A percentile compares a stretch with the other conserved stretches of the same genome.
Evolutionary conservation across 2,888 invertebrate genomes (phyloP).

Genomic region (Carabus problematicus): DNA sequence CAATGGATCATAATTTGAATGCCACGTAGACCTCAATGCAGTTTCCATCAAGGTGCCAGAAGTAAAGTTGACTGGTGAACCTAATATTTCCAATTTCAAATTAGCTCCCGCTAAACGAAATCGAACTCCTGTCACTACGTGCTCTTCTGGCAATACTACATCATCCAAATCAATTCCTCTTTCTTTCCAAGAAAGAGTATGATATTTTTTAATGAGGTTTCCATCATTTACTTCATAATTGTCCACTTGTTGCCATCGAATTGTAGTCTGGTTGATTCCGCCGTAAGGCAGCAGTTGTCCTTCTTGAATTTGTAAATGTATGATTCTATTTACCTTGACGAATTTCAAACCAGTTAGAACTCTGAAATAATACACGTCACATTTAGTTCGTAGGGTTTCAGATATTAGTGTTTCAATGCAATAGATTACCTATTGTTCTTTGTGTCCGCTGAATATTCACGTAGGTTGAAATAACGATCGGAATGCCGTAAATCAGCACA

Average conservation of each 20-base stretch:
- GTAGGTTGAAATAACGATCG: constrained; percentile 83
- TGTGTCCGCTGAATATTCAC: constrained; percentile 67
- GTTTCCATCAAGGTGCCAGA: constrained; percentile 72
- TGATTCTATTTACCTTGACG: constrained; percentile 75
- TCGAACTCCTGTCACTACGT: constrained; percentile 75
- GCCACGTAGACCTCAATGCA: constrained; percentile 58
- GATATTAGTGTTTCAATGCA: too few species aligned
- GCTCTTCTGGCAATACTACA: constrained; percentile 70
- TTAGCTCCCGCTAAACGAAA: constrained; percentile 82
- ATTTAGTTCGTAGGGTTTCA: too few species aligned
- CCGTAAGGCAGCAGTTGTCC: constrained; percentile 73
- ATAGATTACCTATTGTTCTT: constrained; percentile 72
- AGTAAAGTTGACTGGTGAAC: constrained; percentile 80
- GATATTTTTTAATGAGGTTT: constrained; percentile 74
- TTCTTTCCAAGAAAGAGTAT: constrained; percentile 77
- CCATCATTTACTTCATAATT: constrained; percentile 64
- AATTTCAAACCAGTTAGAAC: constrained; percentile 82
- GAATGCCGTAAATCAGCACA: constrained; percentile 81
- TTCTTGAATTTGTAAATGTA: constrained; percentile 84
- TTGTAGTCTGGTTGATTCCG: constrained; percentile 64
- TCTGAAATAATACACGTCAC: constrained; percentile 59
- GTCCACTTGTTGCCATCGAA: constrained; percentile 75
- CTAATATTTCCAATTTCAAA: constrained; percentile 81
- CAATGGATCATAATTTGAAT: too few species aligned
- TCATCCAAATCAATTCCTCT: constrained; percentile 84